A percentile compares a stretch with the other conserved stretches of the same genome.
These are phyloP conservation scores for Atlantisia rogersi DNA, from an alignment of 2,113 vertebrate species.

Conservation along the genomic window DNA sequence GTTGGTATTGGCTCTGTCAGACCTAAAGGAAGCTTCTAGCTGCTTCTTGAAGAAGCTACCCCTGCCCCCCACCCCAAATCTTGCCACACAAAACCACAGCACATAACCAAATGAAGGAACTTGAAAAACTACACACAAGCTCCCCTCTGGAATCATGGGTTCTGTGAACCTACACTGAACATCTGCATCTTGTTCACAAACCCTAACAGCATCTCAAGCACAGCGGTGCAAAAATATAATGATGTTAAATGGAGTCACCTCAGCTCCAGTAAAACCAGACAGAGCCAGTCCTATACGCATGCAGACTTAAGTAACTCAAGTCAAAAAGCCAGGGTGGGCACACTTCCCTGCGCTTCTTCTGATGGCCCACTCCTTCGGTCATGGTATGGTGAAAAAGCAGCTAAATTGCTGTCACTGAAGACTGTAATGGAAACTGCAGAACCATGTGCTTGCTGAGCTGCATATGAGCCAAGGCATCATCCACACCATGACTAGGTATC, in stretches of 20 bases:
- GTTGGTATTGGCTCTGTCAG: no score
- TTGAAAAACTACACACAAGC: background rate
- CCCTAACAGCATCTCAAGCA: background rate
- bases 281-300: background rate
- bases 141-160: background rate
- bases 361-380: background rate
- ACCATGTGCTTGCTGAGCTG: background rate
- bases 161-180: background rate
- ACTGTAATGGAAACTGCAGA: background rate
- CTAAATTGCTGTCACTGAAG: background rate
- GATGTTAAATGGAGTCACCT: background rate
- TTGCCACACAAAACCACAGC: no score
- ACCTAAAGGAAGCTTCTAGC: no score
- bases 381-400: background rate
- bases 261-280: background rate
- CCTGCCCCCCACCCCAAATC: no score
- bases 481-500: background rate
- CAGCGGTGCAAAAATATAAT: background rate
- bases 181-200: background rate
- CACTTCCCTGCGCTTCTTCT: background rate
- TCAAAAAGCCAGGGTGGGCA: background rate
- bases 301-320: background rate
- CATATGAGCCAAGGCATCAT: background rate
- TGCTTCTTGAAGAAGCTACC: no score
- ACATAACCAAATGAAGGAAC: background rate